These are phyloP conservation scores for Rapana venosa DNA, from an alignment of 2,888 invertebrate species.

Conservation along the genomic window DNA sequence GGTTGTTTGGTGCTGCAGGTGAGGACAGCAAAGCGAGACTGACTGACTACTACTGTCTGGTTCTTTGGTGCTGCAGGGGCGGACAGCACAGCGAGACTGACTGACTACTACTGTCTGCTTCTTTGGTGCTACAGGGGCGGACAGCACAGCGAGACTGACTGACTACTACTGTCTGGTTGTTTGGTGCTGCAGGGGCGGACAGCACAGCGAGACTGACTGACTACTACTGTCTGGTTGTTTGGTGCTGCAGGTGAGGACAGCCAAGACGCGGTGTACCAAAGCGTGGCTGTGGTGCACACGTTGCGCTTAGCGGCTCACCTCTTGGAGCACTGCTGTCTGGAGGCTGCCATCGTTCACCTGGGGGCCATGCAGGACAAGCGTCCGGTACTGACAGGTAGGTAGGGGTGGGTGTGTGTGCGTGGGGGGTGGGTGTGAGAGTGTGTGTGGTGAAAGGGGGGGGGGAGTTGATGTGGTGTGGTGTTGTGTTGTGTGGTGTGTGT, in stretches of 20 bases:
- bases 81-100: too few relatives aligned
- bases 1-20: too few relatives aligned
- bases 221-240: not conserved
- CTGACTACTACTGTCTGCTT: too few relatives aligned
- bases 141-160: too few relatives aligned
- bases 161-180: too few relatives aligned
- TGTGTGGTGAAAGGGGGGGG: not conserved
- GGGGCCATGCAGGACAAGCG: conserved; percentile 62
- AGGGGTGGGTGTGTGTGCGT: not conserved
- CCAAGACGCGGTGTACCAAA: conserved; percentile 51
- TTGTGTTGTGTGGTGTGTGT: not conserved
- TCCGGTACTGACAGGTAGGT: conserved; percentile 20
- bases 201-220: too few relatives aligned
- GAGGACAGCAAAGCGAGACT: too few relatives aligned
- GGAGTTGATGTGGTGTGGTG: too few relatives aligned
- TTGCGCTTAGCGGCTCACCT: conserved; percentile 57
- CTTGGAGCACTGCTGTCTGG: conserved; percentile 59
- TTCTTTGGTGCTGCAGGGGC: too few relatives aligned
- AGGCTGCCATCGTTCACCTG: conserved; percentile 62
- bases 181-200: too few relatives aligned
- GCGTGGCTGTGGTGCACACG: conserved; percentile 56
- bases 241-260: not conserved
- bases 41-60: too few relatives aligned
- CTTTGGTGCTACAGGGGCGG: too few relatives aligned
- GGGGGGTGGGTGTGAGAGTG: not conserved